Conservation (phyloP, 1,140 invertebrate species). For the Aphelenchoides besseyi region DNA sequence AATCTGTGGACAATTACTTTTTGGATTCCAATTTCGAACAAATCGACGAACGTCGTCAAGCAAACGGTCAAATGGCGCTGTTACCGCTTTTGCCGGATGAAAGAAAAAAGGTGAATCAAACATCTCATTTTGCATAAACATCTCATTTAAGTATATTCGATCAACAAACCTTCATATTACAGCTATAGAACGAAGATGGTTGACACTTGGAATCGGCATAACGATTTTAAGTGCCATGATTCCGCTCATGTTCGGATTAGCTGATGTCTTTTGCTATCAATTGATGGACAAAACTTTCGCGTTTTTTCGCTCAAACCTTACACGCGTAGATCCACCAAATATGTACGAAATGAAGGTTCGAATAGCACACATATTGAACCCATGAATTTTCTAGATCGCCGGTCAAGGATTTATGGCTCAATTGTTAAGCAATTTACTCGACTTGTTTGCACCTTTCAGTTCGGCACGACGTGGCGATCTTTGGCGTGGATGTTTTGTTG, state of each 20-base stretch:
- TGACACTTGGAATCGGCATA: slow-evolving; percentile 26
- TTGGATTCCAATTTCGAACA: slow-evolving; percentile 25
- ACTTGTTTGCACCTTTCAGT: slow-evolving; percentile 41
- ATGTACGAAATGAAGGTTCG: slow-evolving; percentile 42
- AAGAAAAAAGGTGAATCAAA: slow-evolving; percentile 25
- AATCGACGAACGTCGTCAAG: slow-evolving; percentile 29
- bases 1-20: slow-evolving; percentile 37
- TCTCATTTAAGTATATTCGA: slow-evolving; percentile 28
- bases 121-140: slow-evolving; percentile 17
- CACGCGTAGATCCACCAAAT: slow-evolving; percentile 31
- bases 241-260: slow-evolving; percentile 28
- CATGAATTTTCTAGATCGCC: slow-evolving; percentile 26
- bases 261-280: slow-evolving; percentile 34
- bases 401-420: slow-evolving; percentile 45
- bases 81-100: slow-evolving; percentile 35
- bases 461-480: slow-evolving; percentile 27
- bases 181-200: slow-evolving; percentile 21
- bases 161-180: slow-evolving; percentile 15
- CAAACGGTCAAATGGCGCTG: slow-evolving; percentile 13
- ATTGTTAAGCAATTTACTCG: slow-evolving; percentile 32
- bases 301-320: slow-evolving; percentile 38
- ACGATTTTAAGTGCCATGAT: slow-evolving; percentile 31
- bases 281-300: slow-evolving; percentile 25
- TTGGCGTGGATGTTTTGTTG: slow-evolving; percentile 40
- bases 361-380: background rate